Conservation (phyloP, 2,888 invertebrate species). For the Cephus rjabovi region DNA sequence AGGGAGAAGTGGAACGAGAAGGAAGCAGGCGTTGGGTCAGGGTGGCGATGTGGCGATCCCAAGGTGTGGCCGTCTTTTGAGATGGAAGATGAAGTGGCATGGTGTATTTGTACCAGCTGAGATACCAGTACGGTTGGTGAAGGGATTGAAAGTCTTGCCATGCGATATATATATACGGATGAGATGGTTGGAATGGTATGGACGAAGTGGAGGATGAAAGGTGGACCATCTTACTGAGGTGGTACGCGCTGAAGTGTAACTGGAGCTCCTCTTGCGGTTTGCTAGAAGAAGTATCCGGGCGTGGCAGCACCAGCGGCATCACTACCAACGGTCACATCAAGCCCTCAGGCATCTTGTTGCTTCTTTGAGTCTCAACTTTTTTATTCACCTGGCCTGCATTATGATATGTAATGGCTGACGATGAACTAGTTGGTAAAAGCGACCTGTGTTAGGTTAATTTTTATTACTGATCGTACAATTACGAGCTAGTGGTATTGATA, state of each 20-base stretch:
- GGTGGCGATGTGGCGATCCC: background rate
- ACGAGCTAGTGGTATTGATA: background rate
- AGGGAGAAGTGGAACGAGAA: slow-evolving; percentile 2
- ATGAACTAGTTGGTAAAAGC: background rate
- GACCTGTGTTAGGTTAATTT: background rate
- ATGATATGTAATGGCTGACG: background rate
- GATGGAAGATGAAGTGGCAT: background rate
- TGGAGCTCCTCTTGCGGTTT: background rate
- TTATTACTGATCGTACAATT: background rate
- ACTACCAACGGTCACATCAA: background rate
- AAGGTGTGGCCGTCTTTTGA: slow-evolving; percentile 1
- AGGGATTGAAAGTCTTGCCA: background rate
- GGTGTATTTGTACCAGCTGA: background rate
- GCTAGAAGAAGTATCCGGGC: slow-evolving; percentile 5
- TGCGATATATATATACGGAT: background rate
- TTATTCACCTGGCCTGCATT: background rate
- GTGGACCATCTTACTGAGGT: background rate
- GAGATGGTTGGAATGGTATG: background rate
- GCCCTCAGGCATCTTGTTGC: background rate
- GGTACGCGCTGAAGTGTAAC: slow-evolving; percentile 4
- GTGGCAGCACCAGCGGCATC: slow-evolving; percentile 3
- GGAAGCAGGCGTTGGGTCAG: background rate
- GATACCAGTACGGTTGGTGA: background rate
- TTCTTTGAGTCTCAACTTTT: background rate
- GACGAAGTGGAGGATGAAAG: background rate